Evolutionary conservation across 1,140 invertebrate genomes (phyloP).

Genomic region (Acromyrmex echinatior): DNA sequence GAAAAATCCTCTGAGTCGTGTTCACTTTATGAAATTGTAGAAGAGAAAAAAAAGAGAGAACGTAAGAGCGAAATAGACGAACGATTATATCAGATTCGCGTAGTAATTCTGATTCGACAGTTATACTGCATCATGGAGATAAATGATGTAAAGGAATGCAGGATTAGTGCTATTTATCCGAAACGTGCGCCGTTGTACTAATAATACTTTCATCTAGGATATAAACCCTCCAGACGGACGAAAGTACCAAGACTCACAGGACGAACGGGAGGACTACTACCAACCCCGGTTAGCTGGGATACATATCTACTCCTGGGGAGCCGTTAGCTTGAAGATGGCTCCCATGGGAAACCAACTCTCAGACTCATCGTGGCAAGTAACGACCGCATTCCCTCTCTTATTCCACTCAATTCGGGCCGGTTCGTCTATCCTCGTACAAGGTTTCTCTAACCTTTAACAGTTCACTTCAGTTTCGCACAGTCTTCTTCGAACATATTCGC

Average conservation of each 20-base stretch:
- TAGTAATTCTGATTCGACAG: background rate
- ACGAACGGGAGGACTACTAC: conserved; percentile 45
- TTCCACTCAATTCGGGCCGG: conserved; percentile 74
- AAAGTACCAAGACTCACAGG: conserved; percentile 73
- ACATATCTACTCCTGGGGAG: conserved; percentile 82
- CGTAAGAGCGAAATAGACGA: conserved; percentile 10
- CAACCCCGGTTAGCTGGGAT: conserved; percentile 71
- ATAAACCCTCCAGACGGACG: conserved; percentile 74
- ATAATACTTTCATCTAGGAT: conserved; percentile 78
- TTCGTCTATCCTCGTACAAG: conserved; percentile 74
- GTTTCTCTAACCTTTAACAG: conserved; percentile 77
- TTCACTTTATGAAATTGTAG: background rate
- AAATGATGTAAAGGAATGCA: conserved; percentile 48
- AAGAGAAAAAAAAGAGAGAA: background rate
- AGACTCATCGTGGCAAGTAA: conserved; percentile 83
- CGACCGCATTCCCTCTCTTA: conserved; percentile 77
- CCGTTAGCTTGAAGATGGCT: conserved; percentile 82
- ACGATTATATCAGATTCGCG: conserved; percentile 36
- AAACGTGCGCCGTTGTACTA: conserved; percentile 49
- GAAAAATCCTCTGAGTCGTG: conserved; percentile 32
- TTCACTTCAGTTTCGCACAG: conserved; percentile 69
- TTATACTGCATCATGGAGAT: conserved; percentile 20
- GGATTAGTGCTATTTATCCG: conserved; percentile 23
- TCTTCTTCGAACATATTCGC: conserved; percentile 52
- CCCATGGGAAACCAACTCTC: conserved; percentile 83